These are phyloP conservation scores for Hypena proboscidalis DNA, from an alignment of 2,888 invertebrate genomes.

Conservation along the genomic window DNA sequence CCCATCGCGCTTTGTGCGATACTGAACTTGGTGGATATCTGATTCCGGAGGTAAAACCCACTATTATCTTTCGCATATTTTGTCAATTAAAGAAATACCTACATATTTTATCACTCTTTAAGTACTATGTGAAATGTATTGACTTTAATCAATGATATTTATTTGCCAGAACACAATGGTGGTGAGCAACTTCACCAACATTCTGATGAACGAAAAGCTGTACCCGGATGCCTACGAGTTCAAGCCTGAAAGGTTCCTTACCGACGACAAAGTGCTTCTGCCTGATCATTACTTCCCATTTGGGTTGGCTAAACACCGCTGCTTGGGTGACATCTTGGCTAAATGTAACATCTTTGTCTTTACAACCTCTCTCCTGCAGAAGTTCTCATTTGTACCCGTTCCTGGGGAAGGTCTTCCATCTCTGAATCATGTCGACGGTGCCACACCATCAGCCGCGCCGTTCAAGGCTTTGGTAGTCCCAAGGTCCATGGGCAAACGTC, in stretches of 20 bases:
- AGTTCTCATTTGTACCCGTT: conserved; percentile 87
- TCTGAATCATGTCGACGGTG: conserved; percentile 89
- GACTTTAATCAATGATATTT: not conserved
- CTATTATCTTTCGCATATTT: not conserved
- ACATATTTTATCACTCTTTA: no score
- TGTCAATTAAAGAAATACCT: not conserved
- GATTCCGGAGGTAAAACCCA: conserved; percentile 88
- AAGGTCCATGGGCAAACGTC: conserved; percentile 52
- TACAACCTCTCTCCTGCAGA: conserved; percentile 89
- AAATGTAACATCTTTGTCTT: conserved; percentile 92
- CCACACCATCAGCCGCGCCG: conserved; percentile 90
- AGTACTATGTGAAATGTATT: no score
- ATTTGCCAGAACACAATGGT: conserved; percentile 91
- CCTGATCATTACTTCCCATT: conserved; percentile 92
- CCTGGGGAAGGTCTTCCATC: conserved; percentile 88
- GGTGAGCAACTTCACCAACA: conserved; percentile 89
- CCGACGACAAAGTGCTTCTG: conserved; percentile 84
- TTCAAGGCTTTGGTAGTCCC: conserved; percentile 88
- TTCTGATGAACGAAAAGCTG: conserved; percentile 88
- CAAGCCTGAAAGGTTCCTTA: conserved; percentile 90
- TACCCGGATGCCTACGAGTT: conserved; percentile 90
- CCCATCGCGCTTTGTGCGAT: conserved; percentile 91
- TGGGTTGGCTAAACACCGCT: conserved; percentile 91
- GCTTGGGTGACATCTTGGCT: conserved; percentile 91
- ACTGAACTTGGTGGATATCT: conserved; percentile 89